These are phyloP conservation scores for Orthosia gothica DNA, from an alignment of 2,888 invertebrate genomes.

Conservation along the genomic window DNA sequence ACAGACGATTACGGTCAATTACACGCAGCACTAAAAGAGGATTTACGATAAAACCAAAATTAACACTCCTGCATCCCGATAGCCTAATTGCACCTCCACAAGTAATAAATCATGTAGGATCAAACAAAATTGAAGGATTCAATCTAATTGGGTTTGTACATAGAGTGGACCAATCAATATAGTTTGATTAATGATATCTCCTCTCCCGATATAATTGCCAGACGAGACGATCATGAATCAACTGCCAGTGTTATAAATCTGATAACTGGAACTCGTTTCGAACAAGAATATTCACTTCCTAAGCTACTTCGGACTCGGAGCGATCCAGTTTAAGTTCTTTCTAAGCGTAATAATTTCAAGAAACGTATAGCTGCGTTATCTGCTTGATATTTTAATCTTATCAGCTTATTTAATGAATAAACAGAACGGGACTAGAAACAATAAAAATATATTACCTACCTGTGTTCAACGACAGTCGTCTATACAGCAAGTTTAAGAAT, in stretches of 20 bases:
- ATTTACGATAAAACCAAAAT: conserved; percentile 87
- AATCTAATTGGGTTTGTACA: conserved; percentile 89
- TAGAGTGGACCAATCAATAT: conserved; percentile 88
- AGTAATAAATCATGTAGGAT: conserved; percentile 87
- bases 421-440: conserved; percentile 70
- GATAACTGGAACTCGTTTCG: conserved; percentile 85
- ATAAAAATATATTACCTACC: conserved; percentile 76
- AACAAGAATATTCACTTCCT: conserved; percentile 77
- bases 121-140: conserved; percentile 88
- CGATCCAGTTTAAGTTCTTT: conserved; percentile 67
- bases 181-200: conserved; percentile 89
- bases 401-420: conserved; percentile 76
- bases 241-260: conserved; percentile 87
- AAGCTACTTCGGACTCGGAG: conserved; percentile 65
- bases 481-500: conserved; percentile 55
- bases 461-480: conserved; percentile 64
- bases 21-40: conserved; percentile 81
- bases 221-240: conserved; percentile 88
- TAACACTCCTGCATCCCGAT: conserved; percentile 82
- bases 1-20: conserved; percentile 83
- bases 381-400: conserved; percentile 79
- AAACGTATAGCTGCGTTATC: conserved; percentile 64
- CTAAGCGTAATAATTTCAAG: conserved; percentile 62
- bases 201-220: conserved; percentile 88
- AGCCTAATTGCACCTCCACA: conserved; percentile 83